Evolutionary conservation across 2,888 invertebrate genomes (phyloP).

Genomic region (Amphimallon solstitiale): DNA sequence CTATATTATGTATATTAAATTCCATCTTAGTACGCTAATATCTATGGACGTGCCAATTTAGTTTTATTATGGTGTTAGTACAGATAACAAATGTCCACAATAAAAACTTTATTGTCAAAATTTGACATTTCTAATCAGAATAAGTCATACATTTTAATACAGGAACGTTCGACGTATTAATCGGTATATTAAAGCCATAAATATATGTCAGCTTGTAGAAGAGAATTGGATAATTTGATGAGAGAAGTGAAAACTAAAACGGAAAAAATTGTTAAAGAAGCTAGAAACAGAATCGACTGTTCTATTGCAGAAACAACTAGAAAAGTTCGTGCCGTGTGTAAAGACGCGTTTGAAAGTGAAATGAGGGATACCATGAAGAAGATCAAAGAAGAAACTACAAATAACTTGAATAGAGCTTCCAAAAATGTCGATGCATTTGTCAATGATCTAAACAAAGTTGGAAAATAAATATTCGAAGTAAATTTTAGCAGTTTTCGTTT

Average conservation of each 20-base stretch:
- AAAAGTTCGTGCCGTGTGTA: constrained; percentile 8
- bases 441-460: constrained; percentile 1
- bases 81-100: no score
- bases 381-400: constrained; percentile 3
- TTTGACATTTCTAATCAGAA: no score
- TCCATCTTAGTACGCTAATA: no score
- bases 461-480: neutral
- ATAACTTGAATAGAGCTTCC: neutral
- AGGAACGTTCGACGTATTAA: no score
- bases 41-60: no score
- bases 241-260: neutral
- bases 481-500: no score
- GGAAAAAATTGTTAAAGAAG: constrained; percentile 1
- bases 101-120: no score
- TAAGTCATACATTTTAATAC: no score
- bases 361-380: neutral
- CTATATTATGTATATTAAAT: no score
- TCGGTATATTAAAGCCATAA: no score
- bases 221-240: neutral
- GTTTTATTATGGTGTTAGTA: no score
- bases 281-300: neutral
- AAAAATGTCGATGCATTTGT: constrained; percentile 8
- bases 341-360: constrained; percentile 7
- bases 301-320: neutral
- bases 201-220: constrained; percentile 5